Conservation (phyloP, 1,140 invertebrate genomes). For the Acromyrmex echinatior region DNA sequence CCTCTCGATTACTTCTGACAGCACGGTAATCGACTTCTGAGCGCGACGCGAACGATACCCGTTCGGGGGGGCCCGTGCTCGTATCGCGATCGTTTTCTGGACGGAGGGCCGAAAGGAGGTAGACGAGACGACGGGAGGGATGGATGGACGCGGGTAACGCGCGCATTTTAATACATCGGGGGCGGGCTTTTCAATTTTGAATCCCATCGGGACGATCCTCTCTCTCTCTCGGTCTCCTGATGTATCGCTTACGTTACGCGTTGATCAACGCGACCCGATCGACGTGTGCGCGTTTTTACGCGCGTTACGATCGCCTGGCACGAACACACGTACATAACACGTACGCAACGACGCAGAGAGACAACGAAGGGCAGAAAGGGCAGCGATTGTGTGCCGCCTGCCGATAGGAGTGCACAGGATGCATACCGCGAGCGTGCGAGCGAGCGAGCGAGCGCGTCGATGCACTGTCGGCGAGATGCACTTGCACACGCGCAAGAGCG, state of each 20-base stretch:
- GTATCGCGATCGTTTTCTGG: conserved; percentile 62
- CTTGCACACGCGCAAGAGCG: conserved; percentile 22
- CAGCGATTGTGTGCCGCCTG: conserved; percentile 47
- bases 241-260: conserved; percentile 83
- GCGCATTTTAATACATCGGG: conserved; percentile 81
- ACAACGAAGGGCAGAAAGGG: conserved; percentile 7
- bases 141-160: conserved; percentile 38
- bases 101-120: conserved; percentile 61
- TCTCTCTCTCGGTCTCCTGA: conserved; percentile 74
- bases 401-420: conserved; percentile 12
- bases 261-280: conserved; percentile 74
- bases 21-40: conserved; percentile 65
- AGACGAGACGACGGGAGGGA: conserved; percentile 33
- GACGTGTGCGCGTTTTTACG: conserved; percentile 58
- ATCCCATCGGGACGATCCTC: conserved; percentile 64
- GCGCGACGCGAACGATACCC: conserved; percentile 51
- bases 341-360: not conserved
- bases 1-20: conserved; percentile 64
- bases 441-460: not conserved
- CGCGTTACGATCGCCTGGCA: conserved; percentile 36
- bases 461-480: conserved; percentile 9
- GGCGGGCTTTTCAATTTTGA: conserved; percentile 81
- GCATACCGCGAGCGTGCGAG: not conserved
- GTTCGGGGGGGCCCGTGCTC: not conserved
- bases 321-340: not conserved